phyloP scores from a whole-genome alignment of 2,797 vertebrate species.

The Phataginus tricuspis region DNA sequence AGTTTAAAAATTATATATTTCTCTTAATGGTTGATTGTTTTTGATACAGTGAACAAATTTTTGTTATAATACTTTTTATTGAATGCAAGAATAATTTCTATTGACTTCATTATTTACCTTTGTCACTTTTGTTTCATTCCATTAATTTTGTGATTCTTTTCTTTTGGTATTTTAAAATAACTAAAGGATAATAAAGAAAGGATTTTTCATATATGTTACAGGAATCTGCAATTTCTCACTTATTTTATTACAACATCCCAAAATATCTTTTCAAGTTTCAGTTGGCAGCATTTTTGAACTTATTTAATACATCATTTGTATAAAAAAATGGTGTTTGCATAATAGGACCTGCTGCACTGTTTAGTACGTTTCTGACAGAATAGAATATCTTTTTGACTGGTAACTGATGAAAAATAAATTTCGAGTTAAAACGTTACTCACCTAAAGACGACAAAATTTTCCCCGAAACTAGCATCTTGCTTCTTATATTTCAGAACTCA shows the following conservation, averaged over 20 bases:
- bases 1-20: background rate
- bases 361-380: background rate
- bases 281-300: background rate
- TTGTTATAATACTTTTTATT: background rate
- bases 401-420: background rate
- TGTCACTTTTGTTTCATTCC: conserved; percentile 6
- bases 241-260: background rate
- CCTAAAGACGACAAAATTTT: background rate
- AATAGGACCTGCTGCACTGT: background rate
- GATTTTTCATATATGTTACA: background rate
- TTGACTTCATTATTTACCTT: conserved; percentile 6
- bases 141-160: conserved; percentile 4
- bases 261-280: background rate
- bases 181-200: background rate
- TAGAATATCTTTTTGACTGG: background rate
- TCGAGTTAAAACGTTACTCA: background rate
- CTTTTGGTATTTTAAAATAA: background rate
- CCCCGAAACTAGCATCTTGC: background rate
- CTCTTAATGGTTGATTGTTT: background rate
- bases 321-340: background rate
- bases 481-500: background rate
- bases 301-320: background rate
- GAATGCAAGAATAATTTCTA: conserved; percentile 4
- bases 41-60: background rate
- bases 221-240: background rate